phyloP scores from a whole-genome alignment of 2,797 vertebrate species.

The Sebastes kiyomatsui region DNA sequence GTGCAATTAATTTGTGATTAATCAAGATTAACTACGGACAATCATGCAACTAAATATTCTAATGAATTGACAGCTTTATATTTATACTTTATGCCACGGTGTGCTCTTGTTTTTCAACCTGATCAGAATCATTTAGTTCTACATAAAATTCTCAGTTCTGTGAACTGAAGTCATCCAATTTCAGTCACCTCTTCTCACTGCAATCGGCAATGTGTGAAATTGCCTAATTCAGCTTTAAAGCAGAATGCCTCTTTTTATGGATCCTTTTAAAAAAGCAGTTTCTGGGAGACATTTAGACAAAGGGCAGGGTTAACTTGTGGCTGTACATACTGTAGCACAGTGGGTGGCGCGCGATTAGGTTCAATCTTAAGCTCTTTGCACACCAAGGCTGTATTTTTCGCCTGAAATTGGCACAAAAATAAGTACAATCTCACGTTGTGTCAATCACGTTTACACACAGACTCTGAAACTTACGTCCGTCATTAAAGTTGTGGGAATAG shows the following conservation, averaged over 20 bases:
- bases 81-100: neutral
- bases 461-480: too few species aligned
- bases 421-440: too few species aligned
- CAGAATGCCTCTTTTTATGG: conserved; percentile 6
- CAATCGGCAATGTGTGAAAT: conserved; percentile 19
- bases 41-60: too few species aligned
- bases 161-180: neutral
- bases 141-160: neutral
- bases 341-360: too few species aligned
- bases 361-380: neutral
- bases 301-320: neutral
- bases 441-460: too few species aligned
- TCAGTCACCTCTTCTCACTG: neutral
- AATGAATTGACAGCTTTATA: neutral
- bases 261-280: neutral
- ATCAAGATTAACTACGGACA: too few species aligned
- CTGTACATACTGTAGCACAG: neutral
- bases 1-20: too few species aligned
- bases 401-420: too few species aligned
- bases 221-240: conserved; percentile 21
- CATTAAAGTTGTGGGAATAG: too few species aligned
- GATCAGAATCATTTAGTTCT: too few species aligned
- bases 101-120: too few species aligned
- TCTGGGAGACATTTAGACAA: neutral
- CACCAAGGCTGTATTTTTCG: too few species aligned